Percentiles rank a stretch among this genome's conserved stretches.
Conservation (phyloP, 2,113 vertebrate genomes). For the Erinaceus europaeus region DNA sequence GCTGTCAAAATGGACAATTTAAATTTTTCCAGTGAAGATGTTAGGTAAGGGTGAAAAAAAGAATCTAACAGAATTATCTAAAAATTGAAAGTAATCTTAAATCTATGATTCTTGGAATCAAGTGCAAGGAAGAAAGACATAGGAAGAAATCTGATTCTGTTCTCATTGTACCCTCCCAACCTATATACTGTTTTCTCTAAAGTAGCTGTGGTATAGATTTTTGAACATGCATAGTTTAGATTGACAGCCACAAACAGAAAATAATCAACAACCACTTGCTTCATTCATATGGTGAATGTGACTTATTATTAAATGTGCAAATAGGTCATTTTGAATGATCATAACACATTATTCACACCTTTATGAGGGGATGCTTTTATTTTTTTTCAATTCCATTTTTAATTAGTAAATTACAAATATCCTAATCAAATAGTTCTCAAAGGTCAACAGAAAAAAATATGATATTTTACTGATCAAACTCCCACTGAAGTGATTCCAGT, state of each 20-base stretch:
- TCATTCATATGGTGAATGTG: neutral
- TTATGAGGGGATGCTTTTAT: neutral
- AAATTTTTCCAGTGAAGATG: neutral
- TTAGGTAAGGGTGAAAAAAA: neutral
- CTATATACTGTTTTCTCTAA: slow-evolving; percentile 6
- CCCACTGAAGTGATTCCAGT: neutral
- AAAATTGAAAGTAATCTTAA: slow-evolving; percentile 4
- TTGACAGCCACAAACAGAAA: slow-evolving; percentile 31
- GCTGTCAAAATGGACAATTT: neutral
- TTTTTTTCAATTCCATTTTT: neutral
- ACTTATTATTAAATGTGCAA: slow-evolving; percentile 27
- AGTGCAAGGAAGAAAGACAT: neutral
- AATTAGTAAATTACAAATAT: slow-evolving; percentile 15
- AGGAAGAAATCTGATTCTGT: slow-evolving; percentile 25
- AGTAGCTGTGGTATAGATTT: neutral
- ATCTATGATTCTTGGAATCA: neutral
- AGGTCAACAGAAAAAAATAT: neutral
- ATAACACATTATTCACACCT: neutral
- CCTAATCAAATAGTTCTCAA: slow-evolving; percentile 13
- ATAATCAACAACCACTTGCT: neutral
- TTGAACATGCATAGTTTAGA: neutral
- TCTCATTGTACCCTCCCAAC: neutral
- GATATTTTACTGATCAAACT: slow-evolving; percentile 19
- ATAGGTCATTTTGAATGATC: neutral
- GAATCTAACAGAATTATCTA: neutral